Evolutionary conservation across 2,113 vertebrate genomes (phyloP).

Genomic region (Ageneiosus marmoratus): DNA sequence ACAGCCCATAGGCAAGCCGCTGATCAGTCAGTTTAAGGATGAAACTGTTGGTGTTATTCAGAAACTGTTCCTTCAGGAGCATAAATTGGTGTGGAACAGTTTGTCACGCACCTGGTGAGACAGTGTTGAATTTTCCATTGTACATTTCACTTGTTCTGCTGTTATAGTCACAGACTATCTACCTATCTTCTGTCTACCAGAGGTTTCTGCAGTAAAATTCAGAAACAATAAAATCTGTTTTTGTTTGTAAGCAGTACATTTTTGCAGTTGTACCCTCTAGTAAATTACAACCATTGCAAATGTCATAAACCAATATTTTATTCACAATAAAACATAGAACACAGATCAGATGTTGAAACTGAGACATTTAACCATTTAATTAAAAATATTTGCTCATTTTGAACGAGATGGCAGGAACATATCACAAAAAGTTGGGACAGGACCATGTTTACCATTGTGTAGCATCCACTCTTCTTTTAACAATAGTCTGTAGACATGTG

Average conservation of each 20-base stretch:
- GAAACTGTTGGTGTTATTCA: constrained; percentile 80
- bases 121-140: not conserved
- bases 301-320: too few relatives aligned
- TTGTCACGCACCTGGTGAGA: constrained; percentile 80
- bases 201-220: not conserved
- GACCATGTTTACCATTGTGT: too few relatives aligned
- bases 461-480: too few relatives aligned
- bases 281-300: not conserved
- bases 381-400: too few relatives aligned
- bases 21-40: constrained; percentile 79
- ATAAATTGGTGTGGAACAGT: constrained; percentile 83
- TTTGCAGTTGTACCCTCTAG: not conserved
- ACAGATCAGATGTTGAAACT: too few relatives aligned
- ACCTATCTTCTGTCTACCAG: not conserved
- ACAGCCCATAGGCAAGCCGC: constrained; percentile 69
- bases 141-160: not conserved
- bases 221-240: not conserved
- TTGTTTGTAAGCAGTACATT: not conserved
- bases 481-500: too few relatives aligned
- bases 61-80: constrained; percentile 79
- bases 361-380: too few relatives aligned
- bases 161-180: not conserved
- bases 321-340: too few relatives aligned
- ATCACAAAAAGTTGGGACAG: too few relatives aligned
- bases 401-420: too few relatives aligned